Percentiles rank a stretch among this genome's conserved stretches.
Evolutionary conservation across 1,140 invertebrate genomes (phyloP).

Genomic region (Probaryconus sp.): DNA sequence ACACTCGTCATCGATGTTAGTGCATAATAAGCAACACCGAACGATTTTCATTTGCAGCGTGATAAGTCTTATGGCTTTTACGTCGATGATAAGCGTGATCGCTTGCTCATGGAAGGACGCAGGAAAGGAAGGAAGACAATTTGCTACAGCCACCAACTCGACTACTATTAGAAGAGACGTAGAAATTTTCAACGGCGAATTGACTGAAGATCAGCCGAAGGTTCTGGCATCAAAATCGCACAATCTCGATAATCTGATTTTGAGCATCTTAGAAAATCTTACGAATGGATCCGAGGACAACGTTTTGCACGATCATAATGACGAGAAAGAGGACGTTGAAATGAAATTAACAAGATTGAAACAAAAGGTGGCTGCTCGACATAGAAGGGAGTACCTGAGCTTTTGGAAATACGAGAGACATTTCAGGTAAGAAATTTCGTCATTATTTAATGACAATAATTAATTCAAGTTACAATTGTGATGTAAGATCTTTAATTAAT

Average conservation of each 20-base stretch:
- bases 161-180: too few species aligned
- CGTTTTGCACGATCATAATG: background rate
- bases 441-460: background rate
- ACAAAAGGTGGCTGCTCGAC: conserved; percentile 17
- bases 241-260: conserved; percentile 65
- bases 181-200: conserved; percentile 31
- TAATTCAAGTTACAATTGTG: too few species aligned
- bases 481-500: conserved; percentile 1
- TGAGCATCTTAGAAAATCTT: conserved; percentile 44
- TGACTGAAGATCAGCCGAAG: conserved; percentile 26
- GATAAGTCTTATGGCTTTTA: conserved; percentile 86
- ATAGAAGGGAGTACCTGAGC: conserved; percentile 59
- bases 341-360: too few species aligned
- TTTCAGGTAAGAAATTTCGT: conserved; percentile 18
- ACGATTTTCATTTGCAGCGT: conserved; percentile 89
- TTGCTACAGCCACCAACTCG: too few species aligned
- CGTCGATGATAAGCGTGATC: conserved; percentile 72
- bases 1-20: conserved; percentile 85
- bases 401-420: conserved; percentile 64
- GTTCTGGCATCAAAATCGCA: conserved; percentile 27
- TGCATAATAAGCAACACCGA: conserved; percentile 83
- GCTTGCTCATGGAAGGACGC: conserved; percentile 63
- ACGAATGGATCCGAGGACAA: conserved; percentile 16
- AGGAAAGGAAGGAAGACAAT: conserved; percentile 10
- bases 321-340: too few species aligned